Conservation (phyloP, 2,797 vertebrate species). For the Poeciliopsis gracilis region DNA sequence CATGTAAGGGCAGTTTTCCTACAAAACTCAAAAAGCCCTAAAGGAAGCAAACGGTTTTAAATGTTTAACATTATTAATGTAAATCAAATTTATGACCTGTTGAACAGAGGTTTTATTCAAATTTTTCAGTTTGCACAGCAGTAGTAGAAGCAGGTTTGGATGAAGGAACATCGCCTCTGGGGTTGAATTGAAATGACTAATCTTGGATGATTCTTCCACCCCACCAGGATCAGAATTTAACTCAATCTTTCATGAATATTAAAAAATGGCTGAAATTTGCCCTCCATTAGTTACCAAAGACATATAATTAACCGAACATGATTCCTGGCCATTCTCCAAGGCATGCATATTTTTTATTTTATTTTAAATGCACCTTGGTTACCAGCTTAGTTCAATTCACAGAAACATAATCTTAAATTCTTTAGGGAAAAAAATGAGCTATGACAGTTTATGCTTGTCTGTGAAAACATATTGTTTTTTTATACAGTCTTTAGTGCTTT, state of each 20-base stretch:
- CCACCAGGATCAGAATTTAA: neutral
- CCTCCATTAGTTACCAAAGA: neutral
- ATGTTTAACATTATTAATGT: neutral
- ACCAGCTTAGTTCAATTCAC: neutral
- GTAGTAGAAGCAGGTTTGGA: neutral
- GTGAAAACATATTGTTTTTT: neutral
- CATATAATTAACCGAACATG: neutral
- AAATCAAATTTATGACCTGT: neutral
- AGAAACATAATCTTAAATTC: neutral
- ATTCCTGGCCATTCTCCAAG: neutral
- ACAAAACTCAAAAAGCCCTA: neutral
- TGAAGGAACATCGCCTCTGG: neutral
- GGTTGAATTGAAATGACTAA: neutral
- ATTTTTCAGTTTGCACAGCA: neutral
- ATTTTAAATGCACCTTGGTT: neutral
- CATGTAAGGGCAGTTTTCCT: neutral
- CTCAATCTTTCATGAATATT: neutral
- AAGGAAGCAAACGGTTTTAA: neutral
- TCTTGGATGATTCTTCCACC: neutral
- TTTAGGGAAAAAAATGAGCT: neutral
- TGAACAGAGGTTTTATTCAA: neutral
- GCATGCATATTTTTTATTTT: neutral
- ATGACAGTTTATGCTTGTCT: neutral
- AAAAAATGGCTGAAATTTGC: neutral
- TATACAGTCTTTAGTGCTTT: neutral